Base-by-base conservation (phyloP, 2,888 invertebrate species). In the Aporophyla lueneburgensis region DNA sequence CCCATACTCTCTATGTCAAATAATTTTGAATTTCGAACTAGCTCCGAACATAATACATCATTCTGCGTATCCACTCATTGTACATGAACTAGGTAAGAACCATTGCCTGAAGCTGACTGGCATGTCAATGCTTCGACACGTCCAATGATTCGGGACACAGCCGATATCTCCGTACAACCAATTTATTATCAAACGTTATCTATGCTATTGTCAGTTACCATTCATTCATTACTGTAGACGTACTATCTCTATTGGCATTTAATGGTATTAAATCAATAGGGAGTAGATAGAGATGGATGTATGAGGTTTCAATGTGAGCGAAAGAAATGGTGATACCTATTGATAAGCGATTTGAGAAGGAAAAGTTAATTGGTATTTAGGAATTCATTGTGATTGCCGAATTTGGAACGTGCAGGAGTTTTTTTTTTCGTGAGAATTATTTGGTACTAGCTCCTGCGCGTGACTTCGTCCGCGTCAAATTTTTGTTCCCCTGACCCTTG, bases 131-230 rank as follows among this genome's bases (percentile, higher is more conserved):
- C 59, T 77, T 53, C 21, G 61, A 51, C 43, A 53, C 53, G 51
- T 62, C 43, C n/a, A 76, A 69, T 68, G 66, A 76, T 83, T 86
- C 72, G 78, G 71, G 21, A 76, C 58, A 68, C 71, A 73, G 73
- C 76, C 76, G 71, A 80, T 80, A 65, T 12, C 12, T n/a, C 62
- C 54, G 65, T 53, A 76, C 87, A 74, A 77, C 67, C 76, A 63
- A 78, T 86, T 75, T 83, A 76, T 74, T 67, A 75, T 71, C 68
- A 71, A 53, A 21, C 68, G 71, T 58, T 86, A 86, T 86, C 86
- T 87, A 16, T 73, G 61, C 54, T 46, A 54, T 33, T 73, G 88
- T 72, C 86, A 81, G 70, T 78, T 71, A 54, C 71, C 46, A 27
- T 76, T 81, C 76, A 83, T 81, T 81, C 72, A 81, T 70, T 74